These are phyloP conservation scores for Sinodicranocentrus sp. DNA, from an alignment of 2,888 invertebrate species.

Conservation along the genomic window DNA sequence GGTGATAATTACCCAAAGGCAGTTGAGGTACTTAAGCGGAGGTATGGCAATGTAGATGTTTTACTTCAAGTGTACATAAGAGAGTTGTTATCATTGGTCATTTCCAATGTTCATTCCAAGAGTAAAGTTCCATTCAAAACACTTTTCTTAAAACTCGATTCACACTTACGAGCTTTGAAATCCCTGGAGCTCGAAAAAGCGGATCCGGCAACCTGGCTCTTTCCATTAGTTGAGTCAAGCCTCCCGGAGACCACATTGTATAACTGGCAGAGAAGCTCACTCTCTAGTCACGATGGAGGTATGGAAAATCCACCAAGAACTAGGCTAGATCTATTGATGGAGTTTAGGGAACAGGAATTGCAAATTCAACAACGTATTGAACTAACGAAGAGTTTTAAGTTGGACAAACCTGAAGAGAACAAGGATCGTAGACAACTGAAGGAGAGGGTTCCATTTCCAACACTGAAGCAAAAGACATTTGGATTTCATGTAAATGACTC, in stretches of 20 bases:
- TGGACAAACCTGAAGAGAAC: background rate
- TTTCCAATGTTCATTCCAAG: constrained; percentile 52
- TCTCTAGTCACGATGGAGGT: background rate
- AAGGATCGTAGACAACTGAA: background rate
- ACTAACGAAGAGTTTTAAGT: background rate
- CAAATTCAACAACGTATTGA: constrained; percentile 20
- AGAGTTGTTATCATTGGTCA: constrained; percentile 77
- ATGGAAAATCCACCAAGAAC: constrained; percentile 10
- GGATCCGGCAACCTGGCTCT: constrained; percentile 56
- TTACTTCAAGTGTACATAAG: constrained; percentile 76
- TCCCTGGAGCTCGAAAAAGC: constrained; percentile 38
- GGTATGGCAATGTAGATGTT: constrained; percentile 73
- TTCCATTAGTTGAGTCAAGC: constrained; percentile 76
- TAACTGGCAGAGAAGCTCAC: constrained; percentile 72
- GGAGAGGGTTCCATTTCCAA: background rate
- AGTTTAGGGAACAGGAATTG: constrained; percentile 39
- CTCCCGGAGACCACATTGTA: constrained; percentile 76
- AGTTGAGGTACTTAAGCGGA: constrained; percentile 59
- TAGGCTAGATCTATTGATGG: constrained; percentile 36
- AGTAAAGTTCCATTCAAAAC: constrained; percentile 12
- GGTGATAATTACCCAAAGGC: constrained; percentile 27
- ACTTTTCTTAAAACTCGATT: constrained; percentile 50
- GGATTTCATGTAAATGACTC: constrained; percentile 17
- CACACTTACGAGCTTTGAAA: constrained; percentile 51
- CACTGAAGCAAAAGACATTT: background rate